Base-by-base conservation (phyloP, 2,888 invertebrate genomes). In the Ennomos fuscantarius region DNA sequence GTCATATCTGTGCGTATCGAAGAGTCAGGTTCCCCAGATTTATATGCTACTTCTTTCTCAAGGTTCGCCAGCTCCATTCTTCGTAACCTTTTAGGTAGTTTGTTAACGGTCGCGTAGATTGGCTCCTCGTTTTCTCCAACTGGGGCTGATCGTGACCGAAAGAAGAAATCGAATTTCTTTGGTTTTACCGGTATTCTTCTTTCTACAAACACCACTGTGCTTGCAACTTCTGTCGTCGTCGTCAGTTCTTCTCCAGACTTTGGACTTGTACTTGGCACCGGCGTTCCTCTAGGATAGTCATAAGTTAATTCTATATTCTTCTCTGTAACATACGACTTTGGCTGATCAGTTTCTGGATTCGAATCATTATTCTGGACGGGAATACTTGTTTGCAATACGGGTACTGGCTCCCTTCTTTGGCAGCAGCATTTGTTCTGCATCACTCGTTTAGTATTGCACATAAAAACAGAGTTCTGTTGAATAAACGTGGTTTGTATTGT, bases 271-370 rank as follows among this genome's bases (percentile, higher is more conserved):
- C 82, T 87, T 6, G 82, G 76, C 62, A 89, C 78, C 36, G 90
- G 88, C 3, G 82, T 88, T 12, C 83, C 79, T 82, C 89, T 82
- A 1, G 93, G 93, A 70, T 93, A 93, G 61, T 93, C 93, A 64
- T 93, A 93, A 0, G 87, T 91, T 2, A 93, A 65, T 72, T 93
- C 93, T 61, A 93, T 93, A 63, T 92, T 93, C 70, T 93, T 93
- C 69, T 93, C 93, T 2, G 93, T 93, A 8, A 92, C 89, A 59
- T 89, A 93, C 2, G 79, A 85, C 58, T 88, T 90, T 0, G 85
- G 84, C 36, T 78, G 78, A 58, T 80, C 76, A 8, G 43, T 13
- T 15, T 59, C 60, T 10, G 69, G 68, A 5, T 11, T 42, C 33
- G 64, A 66, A 24, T 69, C 69, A 33, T 73, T 69, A 40, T 65